These are phyloP conservation scores for Orussus abietinus DNA, from an alignment of 1,140 invertebrate species.

Conservation along the genomic window DNA sequence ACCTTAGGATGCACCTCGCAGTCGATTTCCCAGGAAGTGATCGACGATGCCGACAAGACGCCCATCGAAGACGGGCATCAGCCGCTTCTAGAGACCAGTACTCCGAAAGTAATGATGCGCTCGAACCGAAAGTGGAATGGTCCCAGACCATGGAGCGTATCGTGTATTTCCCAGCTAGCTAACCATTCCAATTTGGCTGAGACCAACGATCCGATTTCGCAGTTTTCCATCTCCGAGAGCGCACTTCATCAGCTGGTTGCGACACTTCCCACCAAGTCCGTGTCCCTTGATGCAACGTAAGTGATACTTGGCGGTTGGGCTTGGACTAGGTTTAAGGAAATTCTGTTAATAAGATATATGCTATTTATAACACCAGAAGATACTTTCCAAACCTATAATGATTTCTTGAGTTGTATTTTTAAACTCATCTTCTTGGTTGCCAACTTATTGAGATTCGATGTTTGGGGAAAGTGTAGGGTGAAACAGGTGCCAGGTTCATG, in stretches of 20 bases:
- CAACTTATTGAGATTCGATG: too few species aligned
- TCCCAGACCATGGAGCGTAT: constrained; percentile 78
- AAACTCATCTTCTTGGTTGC: too few species aligned
- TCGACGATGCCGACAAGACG: constrained; percentile 45
- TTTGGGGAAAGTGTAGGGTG: too few species aligned
- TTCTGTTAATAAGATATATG: too few species aligned
- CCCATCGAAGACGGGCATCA: constrained; percentile 30
- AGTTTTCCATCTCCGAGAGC: constrained; percentile 80
- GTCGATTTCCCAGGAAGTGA: constrained; percentile 58
- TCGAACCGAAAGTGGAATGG: constrained; percentile 48
- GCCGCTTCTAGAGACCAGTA: constrained; percentile 29
- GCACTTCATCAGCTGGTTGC: constrained; percentile 68
- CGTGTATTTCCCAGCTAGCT: constrained; percentile 69
- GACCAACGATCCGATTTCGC: constrained; percentile 48
- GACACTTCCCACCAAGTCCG: constrained; percentile 42
- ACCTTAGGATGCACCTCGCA: constrained; percentile 52
- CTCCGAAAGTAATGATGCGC: constrained; percentile 50
- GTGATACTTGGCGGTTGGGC: too few species aligned
- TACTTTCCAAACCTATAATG: too few species aligned
- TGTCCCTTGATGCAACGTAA: constrained; percentile 45
- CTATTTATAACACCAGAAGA: too few species aligned
- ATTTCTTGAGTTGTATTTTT: too few species aligned
- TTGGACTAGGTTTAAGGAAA: too few species aligned
- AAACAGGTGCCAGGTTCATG: too few species aligned
- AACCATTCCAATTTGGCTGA: constrained; percentile 27